Evolutionary conservation across 1,140 invertebrate species (phyloP), one percentile per base, ranked within the genome.

Genomic region (Vanessa tameamea): DNA sequence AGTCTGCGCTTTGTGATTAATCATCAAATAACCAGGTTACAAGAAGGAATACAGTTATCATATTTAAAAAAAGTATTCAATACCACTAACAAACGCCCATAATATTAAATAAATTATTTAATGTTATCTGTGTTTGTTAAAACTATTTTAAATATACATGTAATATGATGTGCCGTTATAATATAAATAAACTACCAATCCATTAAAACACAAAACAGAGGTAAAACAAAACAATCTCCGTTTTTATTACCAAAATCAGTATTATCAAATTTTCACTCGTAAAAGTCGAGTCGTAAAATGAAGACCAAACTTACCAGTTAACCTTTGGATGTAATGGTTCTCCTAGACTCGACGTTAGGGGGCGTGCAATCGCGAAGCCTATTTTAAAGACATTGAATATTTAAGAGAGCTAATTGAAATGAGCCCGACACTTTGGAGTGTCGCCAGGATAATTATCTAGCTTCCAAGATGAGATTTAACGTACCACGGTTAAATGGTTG

Each of bases 331-430:
- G 79, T 89, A 89, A 90, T 87, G 86, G 85, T 88, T 83, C 85
- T 85, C 84, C 78, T 82, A 83, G 87, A 88, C 51, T 53, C 85
- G 81, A 78, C 76, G 72, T 72, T 75, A 76, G 76, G 75, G 76
- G 77, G 78, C 82, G 80, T 82, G 81, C 84, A 84, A 86, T 88
- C 83, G 84, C 82, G 84, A 72, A 87, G 89, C 90, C 90, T 92
- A 92, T 92, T 92, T 89, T 91, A 88, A 92, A 88, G 87, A 90
- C 90, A 92, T 92, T 92, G 90, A 92, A 92, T 92, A 92, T 92
- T 92, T 91, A 91, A 92, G 87, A 88, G 86, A 87, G 82, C 90
- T 92, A 92, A 92, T 92, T 92, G 91, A 92, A 92, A 91, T 90
- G 89, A 89, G 87, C 87, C 83, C 80, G 88, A 89, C 89, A 90